phyloP scores from a whole-genome alignment of 2,113 vertebrate species.

The Bagarius yarrelli region DNA sequence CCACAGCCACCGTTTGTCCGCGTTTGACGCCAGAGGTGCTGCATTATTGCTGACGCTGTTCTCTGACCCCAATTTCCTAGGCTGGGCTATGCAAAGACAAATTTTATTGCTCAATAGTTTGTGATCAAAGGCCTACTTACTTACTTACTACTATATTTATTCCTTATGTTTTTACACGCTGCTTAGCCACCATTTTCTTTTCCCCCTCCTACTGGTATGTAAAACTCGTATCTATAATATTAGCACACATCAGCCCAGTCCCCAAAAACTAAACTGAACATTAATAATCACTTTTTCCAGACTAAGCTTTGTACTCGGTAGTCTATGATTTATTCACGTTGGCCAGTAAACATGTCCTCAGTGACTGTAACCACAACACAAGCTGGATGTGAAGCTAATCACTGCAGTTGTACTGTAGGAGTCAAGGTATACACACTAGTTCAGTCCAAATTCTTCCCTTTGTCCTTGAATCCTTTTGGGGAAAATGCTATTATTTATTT shows the following conservation, averaged over 20 bases:
- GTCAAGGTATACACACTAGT: neutral
- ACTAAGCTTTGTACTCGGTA: neutral
- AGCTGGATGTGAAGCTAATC: neutral
- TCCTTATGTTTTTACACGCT: neutral
- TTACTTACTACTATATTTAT: too few relatives aligned
- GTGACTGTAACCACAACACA: neutral
- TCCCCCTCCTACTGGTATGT: neutral
- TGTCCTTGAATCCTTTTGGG: neutral
- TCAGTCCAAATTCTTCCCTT: neutral
- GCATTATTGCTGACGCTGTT: too few relatives aligned
- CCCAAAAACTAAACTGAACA: neutral
- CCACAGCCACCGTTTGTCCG: too few relatives aligned
- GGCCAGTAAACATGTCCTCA: neutral
- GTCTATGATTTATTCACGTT: neutral
- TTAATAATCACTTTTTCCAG: neutral
- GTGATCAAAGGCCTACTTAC: too few relatives aligned
- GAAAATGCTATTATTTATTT: slow-evolving; percentile 7
- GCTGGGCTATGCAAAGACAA: too few relatives aligned
- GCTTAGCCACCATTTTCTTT: neutral
- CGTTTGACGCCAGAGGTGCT: too few relatives aligned
- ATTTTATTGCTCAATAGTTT: too few relatives aligned
- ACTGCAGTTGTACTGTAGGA: neutral
- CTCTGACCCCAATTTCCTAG: too few relatives aligned
- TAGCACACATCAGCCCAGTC: neutral
- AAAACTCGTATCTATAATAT: too few relatives aligned